Evolutionary conservation across 2,797 vertebrate genomes (phyloP).

Genomic region (Valencia hispanica): DNA sequence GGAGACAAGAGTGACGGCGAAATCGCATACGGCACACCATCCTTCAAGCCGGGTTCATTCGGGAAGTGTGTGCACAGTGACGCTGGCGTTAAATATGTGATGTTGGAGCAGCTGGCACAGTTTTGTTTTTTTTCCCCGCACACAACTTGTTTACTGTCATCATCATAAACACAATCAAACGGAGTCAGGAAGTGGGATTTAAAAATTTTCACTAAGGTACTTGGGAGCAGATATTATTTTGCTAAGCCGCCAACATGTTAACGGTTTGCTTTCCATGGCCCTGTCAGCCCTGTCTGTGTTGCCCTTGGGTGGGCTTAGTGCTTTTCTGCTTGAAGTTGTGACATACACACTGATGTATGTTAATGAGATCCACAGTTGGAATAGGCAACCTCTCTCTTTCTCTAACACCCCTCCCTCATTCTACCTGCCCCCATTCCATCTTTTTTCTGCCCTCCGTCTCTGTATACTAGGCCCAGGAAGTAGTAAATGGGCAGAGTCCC

Average conservation of each 20-base stretch:
- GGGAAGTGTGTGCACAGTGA: constrained; percentile 61
- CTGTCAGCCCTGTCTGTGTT: constrained; percentile 78
- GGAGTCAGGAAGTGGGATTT: constrained; percentile 76
- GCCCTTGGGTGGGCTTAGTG: constrained; percentile 85
- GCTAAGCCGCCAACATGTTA: constrained; percentile 82
- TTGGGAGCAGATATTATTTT: constrained; percentile 80
- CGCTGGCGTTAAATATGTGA: constrained; percentile 73
- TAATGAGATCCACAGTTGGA: constrained; percentile 81
- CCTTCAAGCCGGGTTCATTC: constrained; percentile 74
- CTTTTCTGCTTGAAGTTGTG: constrained; percentile 80
- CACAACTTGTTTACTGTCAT: constrained; percentile 78
- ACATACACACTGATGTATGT: constrained; percentile 83
- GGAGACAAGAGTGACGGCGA: constrained; percentile 68
- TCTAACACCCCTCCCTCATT: constrained; percentile 50
- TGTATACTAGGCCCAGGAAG: constrained; percentile 74
- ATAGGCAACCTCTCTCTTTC: constrained; percentile 66
- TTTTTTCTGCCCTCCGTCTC: constrained; percentile 39
- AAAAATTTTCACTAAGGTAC: constrained; percentile 80
- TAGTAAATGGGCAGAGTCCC: constrained; percentile 74
- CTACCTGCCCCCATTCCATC: constrained; percentile 41
- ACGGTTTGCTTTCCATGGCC: constrained; percentile 78
- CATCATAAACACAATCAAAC: constrained; percentile 79
- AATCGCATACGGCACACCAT: constrained; percentile 73
- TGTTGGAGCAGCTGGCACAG: constrained; percentile 73
- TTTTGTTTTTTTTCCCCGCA: constrained; percentile 52